These are phyloP conservation scores for Montipora efflorescens DNA, from an alignment of 64 coral and sea anemone genomes.

Conservation along the genomic window DNA sequence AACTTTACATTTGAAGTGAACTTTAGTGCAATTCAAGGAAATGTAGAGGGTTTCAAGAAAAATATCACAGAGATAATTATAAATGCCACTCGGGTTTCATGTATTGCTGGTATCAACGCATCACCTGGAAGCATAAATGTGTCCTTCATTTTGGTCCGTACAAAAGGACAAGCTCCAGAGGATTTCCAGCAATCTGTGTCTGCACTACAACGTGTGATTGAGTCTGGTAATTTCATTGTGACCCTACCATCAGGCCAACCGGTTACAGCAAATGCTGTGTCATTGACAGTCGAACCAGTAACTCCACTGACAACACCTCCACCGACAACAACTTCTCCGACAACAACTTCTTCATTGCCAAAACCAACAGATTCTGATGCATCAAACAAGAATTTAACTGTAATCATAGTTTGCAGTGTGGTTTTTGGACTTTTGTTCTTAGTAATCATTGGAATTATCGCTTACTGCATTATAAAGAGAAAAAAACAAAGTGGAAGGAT, in stretches of 20 bases:
- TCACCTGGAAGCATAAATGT: conserved; percentile 77
- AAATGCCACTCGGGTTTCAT: background rate
- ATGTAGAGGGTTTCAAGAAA: background rate
- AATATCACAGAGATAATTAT: background rate
- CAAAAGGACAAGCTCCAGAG: background rate
- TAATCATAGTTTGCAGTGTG: conserved; percentile 78
- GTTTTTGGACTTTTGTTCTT: conserved; percentile 39
- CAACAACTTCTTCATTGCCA: background rate
- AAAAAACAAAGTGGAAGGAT: conserved; percentile 7
- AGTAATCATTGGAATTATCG: conserved; percentile 50
- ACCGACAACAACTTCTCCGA: background rate
- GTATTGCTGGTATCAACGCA: conserved; percentile 47
- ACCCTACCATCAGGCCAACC: conserved; percentile 40
- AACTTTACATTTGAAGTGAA: background rate
- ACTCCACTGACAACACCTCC: background rate
- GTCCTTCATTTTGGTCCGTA: conserved; percentile 40
- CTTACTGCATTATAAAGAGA: conserved; percentile 69
- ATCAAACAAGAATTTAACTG: conserved; percentile 53
- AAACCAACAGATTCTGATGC: conserved; percentile 4
- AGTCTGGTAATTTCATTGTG: conserved; percentile 55
- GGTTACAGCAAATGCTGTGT: conserved; percentile 47
- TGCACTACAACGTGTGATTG: conserved; percentile 27
- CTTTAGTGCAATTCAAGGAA: background rate
- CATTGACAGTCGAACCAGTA: conserved; percentile 15
- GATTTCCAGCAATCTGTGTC: background rate